Evolutionary conservation across 2,797 vertebrate species (phyloP).

Genomic region (Petrocephalus sullivani): DNA sequence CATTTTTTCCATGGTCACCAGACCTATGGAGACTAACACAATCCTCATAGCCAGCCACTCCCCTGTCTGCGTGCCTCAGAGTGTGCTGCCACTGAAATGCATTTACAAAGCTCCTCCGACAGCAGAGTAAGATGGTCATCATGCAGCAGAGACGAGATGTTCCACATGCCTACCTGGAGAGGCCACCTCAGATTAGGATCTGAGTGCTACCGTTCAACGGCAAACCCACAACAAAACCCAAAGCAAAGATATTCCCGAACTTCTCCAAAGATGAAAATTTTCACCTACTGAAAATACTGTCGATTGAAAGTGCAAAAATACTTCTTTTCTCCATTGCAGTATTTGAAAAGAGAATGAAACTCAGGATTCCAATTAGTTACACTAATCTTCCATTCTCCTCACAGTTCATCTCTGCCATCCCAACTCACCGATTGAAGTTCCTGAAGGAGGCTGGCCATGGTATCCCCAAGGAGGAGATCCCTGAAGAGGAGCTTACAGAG

Average conservation of each 20-base stretch:
- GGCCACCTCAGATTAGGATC: too few species aligned
- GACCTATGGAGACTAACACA: too few species aligned
- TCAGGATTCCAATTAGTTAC: not conserved
- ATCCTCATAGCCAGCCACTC: too few species aligned
- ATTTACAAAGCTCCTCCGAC: too few species aligned
- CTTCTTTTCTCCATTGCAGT: not conserved
- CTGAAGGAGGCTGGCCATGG: conserved; percentile 92
- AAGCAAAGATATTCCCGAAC: not conserved
- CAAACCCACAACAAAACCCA: not conserved
- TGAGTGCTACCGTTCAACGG: too few species aligned
- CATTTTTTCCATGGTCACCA: too few species aligned
- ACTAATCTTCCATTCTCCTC: conserved; percentile 9
- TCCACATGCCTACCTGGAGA: too few species aligned
- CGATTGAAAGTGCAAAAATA: not conserved
- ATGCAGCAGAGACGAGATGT: too few species aligned
- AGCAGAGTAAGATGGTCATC: too few species aligned
- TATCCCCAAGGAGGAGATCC: conserved; percentile 81
- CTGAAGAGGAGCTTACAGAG: conserved; percentile 74
- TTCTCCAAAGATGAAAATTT: not conserved
- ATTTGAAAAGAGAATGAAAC: not conserved
- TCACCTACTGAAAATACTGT: not conserved
- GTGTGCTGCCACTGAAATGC: too few species aligned
- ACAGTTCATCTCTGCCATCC: conserved; percentile 82
- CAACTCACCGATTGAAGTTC: conserved; percentile 88
- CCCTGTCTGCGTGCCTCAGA: too few species aligned